Evolutionary conservation across 2,113 vertebrate species (phyloP).

Genomic region (Brevimyrus niger): DNA sequence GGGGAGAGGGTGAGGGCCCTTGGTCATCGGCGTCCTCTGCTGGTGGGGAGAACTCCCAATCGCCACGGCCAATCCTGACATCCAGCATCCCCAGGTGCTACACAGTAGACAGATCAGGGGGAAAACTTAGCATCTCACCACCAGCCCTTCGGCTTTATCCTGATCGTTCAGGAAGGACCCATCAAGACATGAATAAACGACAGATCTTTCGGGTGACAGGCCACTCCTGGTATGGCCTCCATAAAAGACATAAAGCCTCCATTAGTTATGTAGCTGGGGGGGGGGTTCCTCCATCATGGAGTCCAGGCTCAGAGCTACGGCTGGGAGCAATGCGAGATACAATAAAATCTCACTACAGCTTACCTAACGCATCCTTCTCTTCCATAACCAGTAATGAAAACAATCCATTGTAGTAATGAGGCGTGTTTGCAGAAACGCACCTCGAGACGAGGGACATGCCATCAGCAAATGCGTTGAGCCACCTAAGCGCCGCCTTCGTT

Average conservation of each 20-base stretch:
- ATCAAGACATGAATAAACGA: conserved; percentile 61
- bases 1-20: not conserved
- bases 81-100: not conserved
- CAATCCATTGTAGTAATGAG: not conserved
- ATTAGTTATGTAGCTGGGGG: conserved; percentile 49
- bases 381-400: not conserved
- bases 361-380: not conserved
- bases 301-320: not conserved
- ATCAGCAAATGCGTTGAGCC: not conserved
- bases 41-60: not conserved
- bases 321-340: not conserved
- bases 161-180: conserved; percentile 32
- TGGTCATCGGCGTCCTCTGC: too few relatives aligned
- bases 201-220: conserved; percentile 44
- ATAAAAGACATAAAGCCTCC: conserved; percentile 53
- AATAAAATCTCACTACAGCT: not conserved
- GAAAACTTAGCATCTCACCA: not conserved
- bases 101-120: not conserved
- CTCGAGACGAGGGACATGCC: not conserved
- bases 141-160: not conserved
- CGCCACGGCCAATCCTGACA: not conserved
- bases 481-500: not conserved
- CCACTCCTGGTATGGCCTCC: conserved; percentile 55
- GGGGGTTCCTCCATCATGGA: not conserved
- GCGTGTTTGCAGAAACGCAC: not conserved